Percentiles rank a stretch among this genome's conserved stretches.
These are phyloP conservation scores for Philaethria dido DNA, from an alignment of 2,888 invertebrate species.

Conservation along the genomic window DNA sequence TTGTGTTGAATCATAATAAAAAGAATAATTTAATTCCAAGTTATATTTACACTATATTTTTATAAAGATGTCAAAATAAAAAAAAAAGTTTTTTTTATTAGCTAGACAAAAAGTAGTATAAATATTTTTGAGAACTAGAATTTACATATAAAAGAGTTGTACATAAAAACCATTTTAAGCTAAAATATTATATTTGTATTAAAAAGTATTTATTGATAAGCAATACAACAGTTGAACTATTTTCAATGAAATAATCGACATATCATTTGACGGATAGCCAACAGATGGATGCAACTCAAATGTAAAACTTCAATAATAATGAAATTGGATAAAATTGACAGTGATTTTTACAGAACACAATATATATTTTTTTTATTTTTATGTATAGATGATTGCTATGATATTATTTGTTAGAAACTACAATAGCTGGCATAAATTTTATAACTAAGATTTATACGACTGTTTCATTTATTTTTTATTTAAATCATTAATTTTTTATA, in stretches of 20 bases:
- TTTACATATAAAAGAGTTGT: background rate
- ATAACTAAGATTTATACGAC: background rate
- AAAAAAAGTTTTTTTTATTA: too few species aligned
- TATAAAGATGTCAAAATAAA: too few species aligned
- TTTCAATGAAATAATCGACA: conserved; percentile 33
- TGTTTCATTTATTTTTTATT: background rate
- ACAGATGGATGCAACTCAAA: conserved; percentile 31
- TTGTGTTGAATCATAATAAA: conserved; percentile 23
- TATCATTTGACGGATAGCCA: conserved; percentile 34
- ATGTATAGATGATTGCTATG: too few species aligned
- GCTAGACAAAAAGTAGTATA: too few species aligned
- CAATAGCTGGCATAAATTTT: background rate
- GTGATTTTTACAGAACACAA: background rate
- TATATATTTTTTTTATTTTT: background rate
- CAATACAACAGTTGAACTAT: conserved; percentile 22
- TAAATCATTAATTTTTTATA: background rate
- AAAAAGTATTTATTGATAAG: conserved; percentile 17
- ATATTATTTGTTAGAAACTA: background rate
- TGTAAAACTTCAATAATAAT: conserved; percentile 17
- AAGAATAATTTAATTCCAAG: background rate
- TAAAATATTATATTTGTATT: conserved; percentile 30
- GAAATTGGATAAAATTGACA: background rate
- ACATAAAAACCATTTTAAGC: background rate
- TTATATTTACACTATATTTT: background rate
- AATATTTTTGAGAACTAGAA: too few species aligned